These are phyloP conservation scores for Synergus gifuensis DNA, from an alignment of 2,888 invertebrate species.

Conservation along the genomic window DNA sequence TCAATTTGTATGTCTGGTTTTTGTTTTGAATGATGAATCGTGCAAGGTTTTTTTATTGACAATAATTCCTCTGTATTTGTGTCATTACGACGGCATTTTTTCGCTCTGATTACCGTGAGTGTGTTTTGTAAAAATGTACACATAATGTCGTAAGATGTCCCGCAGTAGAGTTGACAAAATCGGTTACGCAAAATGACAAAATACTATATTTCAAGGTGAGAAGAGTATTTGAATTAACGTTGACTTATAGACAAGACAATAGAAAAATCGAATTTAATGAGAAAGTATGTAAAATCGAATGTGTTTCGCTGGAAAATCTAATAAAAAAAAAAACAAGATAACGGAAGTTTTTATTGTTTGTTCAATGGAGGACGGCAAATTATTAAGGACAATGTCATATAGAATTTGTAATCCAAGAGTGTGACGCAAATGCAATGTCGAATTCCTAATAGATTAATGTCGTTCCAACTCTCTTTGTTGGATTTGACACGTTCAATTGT, in stretches of 20 bases:
- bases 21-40: too few relatives aligned
- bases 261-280: background rate
- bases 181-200: background rate
- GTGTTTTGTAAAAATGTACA: background rate
- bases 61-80: background rate
- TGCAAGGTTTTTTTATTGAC: background rate
- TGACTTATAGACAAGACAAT: background rate
- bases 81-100: background rate
- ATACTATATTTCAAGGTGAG: background rate
- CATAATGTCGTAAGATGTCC: background rate
- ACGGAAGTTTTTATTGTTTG: constrained; percentile 5
- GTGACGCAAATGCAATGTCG: constrained; percentile 15
- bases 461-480: background rate
- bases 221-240: background rate
- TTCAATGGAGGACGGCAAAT: background rate
- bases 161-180: background rate
- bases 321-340: background rate
- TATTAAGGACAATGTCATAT: constrained; percentile 15
- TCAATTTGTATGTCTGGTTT: background rate
- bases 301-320: background rate
- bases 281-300: background rate
- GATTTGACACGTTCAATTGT: constrained; percentile 30
- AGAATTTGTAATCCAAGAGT: constrained; percentile 31
- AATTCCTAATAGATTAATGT: constrained; percentile 24
- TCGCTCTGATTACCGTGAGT: background rate